Evolutionary conservation across 2,797 vertebrate species (phyloP).

Genomic region (Myotis pilosus): DNA sequence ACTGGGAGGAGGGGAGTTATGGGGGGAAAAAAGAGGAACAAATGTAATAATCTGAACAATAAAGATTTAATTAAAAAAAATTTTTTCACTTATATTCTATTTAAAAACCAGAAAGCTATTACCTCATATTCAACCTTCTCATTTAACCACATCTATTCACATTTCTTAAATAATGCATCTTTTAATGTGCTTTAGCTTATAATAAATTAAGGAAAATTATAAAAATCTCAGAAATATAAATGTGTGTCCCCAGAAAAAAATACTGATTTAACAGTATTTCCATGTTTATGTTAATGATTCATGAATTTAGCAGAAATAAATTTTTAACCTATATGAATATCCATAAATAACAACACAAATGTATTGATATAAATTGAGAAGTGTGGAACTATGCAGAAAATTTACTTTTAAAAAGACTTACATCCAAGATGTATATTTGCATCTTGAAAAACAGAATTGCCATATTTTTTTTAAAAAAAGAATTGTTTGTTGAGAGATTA

Average conservation of each 20-base stretch:
- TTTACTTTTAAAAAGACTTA: slow-evolving; percentile 37
- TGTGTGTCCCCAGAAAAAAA: slow-evolving; percentile 8
- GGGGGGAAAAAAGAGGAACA: no score
- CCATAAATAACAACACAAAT: slow-evolving; percentile 56
- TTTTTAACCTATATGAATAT: slow-evolving; percentile 5
- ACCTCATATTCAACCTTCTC: background rate
- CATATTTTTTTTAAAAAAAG: no score
- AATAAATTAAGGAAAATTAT: slow-evolving; percentile 25
- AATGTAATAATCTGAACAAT: no score
- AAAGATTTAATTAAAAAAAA: no score
- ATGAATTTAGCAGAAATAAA: slow-evolving; percentile 54
- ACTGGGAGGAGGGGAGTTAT: no score
- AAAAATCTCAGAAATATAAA: slow-evolving; percentile 51
- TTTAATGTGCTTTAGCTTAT: slow-evolving; percentile 35
- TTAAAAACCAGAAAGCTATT: slow-evolving; percentile 34
- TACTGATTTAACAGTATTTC: slow-evolving; percentile 54
- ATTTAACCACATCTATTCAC: background rate
- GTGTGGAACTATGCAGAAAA: slow-evolving; percentile 35
- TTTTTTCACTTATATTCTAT: slow-evolving; percentile 41
- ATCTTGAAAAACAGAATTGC: slow-evolving; percentile 34
- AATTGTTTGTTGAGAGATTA: no score
- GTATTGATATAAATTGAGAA: slow-evolving; percentile 5
- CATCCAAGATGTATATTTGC: background rate
- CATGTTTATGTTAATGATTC: slow-evolving; percentile 50
- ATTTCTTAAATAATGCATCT: slow-evolving; percentile 8